A percentile compares a stretch with the other conserved stretches of the same genome.
phyloP scores from a whole-genome alignment of 2,888 invertebrate species.

The Vanessa cardui region DNA sequence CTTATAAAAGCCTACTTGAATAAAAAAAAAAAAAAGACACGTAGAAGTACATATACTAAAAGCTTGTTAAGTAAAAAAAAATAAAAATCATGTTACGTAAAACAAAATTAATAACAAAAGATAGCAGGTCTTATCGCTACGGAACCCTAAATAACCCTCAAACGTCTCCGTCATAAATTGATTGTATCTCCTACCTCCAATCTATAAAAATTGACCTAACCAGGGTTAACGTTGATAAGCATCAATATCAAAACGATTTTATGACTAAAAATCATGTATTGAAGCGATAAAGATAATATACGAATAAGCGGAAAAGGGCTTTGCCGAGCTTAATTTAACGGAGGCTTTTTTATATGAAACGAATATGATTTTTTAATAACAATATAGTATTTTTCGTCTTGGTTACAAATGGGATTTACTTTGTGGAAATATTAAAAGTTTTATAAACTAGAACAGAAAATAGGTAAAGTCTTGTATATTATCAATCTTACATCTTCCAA shows the following conservation, averaged over 20 bases:
- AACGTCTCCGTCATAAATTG: slow-evolving; percentile 45
- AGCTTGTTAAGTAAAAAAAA: no score
- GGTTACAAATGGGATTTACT: no score
- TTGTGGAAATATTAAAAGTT: no score
- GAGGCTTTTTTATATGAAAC: slow-evolving; percentile 9
- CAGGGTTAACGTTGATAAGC: slow-evolving; percentile 40
- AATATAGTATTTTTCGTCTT: neutral
- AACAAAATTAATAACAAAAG: slow-evolving; percentile 10
- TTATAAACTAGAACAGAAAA: no score
- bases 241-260: slow-evolving; percentile 49
- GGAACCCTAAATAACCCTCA: neutral
- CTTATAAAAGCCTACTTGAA: no score
- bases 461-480: no score
- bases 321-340: slow-evolving; percentile 1
- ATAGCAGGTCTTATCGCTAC: neutral
- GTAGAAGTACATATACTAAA: no score
- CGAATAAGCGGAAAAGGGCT: slow-evolving; percentile 20
- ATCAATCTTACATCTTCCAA: no score
- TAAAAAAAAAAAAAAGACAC: no score
- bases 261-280: slow-evolving; percentile 43
- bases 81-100: no score
- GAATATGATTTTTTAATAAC: neutral
- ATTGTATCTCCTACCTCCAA: slow-evolving; percentile 51
- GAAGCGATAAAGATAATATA: slow-evolving; percentile 37
- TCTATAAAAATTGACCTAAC: slow-evolving; percentile 51